Evolutionary conservation across 1,140 invertebrate species (phyloP), one percentile per base, ranked within the genome.

Genomic region (Globodera ellingtonae): DNA sequence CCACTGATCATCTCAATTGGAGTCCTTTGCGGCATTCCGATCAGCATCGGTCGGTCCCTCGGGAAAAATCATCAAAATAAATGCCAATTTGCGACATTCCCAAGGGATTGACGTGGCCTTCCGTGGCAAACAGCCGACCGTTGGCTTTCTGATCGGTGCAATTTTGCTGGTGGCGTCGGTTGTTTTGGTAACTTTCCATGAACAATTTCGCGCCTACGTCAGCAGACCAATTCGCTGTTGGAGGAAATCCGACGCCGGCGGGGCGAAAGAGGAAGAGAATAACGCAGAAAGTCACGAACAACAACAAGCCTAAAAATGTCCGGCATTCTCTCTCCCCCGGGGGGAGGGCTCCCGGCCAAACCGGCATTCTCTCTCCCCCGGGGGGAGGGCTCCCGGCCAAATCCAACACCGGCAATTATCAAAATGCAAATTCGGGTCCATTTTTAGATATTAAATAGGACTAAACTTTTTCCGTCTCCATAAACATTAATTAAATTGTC

Each of bases 1-100:
- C 86, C 86, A 15, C 72, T 87, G 13, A 75, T 86, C 7, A 83
- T 87, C 46, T 88, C 86, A n/a, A 83, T 87, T 72, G 86, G 86
- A 44, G 84, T 87, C 81, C 74, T 87, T 6, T 79, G 84, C 44
- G 86, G 86, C n/a, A 84, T 87, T 50, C 86, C 86, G n/a, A 67
- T 88, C 10, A 87, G 84, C 75, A 83, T 85, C 21, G 80, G 85
- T 86, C 50, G 52, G 24, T 35, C 2, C n/a, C 47, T 50, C 71
- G 56, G 18, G 10, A n/a, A 80, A 77, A 46, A 15, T 18, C n/a
- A 69, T 47, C 3, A 13, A 72, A 35, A 35, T 35, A 35, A 35
- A 35, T 35, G 35, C 35, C 35, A 35, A 24, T 47, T 75, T n/a
- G 15, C 56, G 44, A 6, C n/a, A 62, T 24, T n/a, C 76, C 85